Evolutionary conservation across 2,888 invertebrate genomes (phyloP), one percentile per base, ranked within the genome.

Genomic region (Rhamphomyia laevipes): DNA sequence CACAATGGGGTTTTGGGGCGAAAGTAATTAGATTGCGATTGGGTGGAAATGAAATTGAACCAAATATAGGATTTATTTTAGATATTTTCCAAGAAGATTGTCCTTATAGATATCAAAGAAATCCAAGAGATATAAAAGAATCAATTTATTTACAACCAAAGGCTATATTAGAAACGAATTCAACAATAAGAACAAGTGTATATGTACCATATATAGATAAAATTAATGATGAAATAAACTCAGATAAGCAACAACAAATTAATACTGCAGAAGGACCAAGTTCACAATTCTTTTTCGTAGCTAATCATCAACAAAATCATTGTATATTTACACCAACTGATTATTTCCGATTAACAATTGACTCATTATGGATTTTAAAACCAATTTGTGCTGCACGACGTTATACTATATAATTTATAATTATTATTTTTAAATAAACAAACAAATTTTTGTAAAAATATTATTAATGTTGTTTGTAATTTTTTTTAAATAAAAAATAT

Each of bases 61-160:
- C 68, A 2, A 61, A 65, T 15, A 67, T 63, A 50, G 79, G 80
- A 16, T 79, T 80, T 57, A 60, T 75, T 3, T 59, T 79, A 15
- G 77, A 80, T 61, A 63, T 78, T 13, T 58, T 67, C 7, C 80
- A 80, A 58, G 78, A 78, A 50, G 67, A 73, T 50, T 79, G 79
- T 57, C 67, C 70, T 1, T 64, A 61, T 48, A 61, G 63, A 47
- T 63, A 65, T 49, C 41, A 54, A 33, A 45, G 53, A 21, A 33
- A 50, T 46, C 60, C n/a, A 4, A 35, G 4, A 35, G 35, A 27
- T 27, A 27, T 27, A 27, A 4, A 27, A 7, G 4, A 21, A 4
- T 21, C 5, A 21, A 21, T 4, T 21, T 33, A 35, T 31, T 17
- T 48, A 11, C 23, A 38, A 40, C 46, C 43, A 10, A 46, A 51